phyloP scores from a whole-genome alignment of 2,113 vertebrate genomes.

The Melanotaenia duboulayi region DNA sequence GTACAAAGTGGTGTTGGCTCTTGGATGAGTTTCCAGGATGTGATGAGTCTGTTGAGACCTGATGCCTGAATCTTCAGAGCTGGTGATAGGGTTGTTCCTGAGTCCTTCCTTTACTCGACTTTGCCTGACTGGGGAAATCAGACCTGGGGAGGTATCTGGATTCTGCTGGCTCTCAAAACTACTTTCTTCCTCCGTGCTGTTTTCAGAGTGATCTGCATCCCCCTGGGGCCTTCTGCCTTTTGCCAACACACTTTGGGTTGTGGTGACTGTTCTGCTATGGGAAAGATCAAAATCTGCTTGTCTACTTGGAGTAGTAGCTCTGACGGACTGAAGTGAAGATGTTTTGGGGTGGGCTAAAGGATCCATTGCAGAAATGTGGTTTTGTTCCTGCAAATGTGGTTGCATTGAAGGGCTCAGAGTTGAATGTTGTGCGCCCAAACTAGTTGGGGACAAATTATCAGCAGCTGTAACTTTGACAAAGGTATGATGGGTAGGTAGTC shows the following conservation, averaged over 20 bases:
- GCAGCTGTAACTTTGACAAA: conserved; percentile 28
- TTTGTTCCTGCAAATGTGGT: conserved; percentile 43
- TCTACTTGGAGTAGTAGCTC: conserved; percentile 18
- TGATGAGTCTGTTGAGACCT: conserved; percentile 58
- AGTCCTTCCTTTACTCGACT: conserved; percentile 71
- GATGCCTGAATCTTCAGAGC: conserved; percentile 27
- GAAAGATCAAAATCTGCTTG: conserved; percentile 27
- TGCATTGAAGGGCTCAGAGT: conserved; percentile 42
- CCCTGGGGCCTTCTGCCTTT: conserved; percentile 20
- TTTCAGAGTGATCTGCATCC: conserved; percentile 59
- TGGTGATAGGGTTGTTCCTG: conserved; percentile 64
- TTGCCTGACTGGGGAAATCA: conserved; percentile 68
- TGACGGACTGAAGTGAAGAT: conserved; percentile 18
- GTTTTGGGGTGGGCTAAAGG: conserved; percentile 24
- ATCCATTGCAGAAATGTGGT: conserved; percentile 44
- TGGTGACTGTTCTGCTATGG: conserved; percentile 47
- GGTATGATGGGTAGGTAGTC: conserved; percentile 33
- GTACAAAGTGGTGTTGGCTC: conserved; percentile 84
- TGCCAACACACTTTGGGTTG: conserved; percentile 30
- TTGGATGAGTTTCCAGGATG: conserved; percentile 71
- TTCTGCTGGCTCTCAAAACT: conserved; percentile 50
- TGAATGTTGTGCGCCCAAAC: conserved; percentile 31
- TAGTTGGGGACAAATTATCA: conserved; percentile 26
- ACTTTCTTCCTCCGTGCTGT: conserved; percentile 69
- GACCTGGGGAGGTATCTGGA: conserved; percentile 54